These are phyloP conservation scores for Oxyura jamaicensis DNA, from an alignment of 2,113 vertebrate genomes.

Conservation along the genomic window DNA sequence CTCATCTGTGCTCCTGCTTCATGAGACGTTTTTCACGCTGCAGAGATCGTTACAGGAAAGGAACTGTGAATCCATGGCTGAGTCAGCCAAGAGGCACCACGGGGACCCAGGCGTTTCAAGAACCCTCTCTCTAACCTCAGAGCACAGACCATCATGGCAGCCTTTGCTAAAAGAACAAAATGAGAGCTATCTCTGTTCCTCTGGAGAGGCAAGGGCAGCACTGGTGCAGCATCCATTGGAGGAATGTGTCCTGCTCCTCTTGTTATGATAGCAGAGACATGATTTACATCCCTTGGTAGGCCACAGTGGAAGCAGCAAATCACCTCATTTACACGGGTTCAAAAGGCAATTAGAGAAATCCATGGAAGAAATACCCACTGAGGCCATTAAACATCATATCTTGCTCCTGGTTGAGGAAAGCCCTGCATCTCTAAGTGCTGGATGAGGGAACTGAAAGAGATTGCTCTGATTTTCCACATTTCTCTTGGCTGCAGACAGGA, in stretches of 20 bases:
- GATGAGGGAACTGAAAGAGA: neutral
- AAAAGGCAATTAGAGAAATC: neutral
- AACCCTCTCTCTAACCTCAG: neutral
- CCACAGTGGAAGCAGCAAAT: slow-evolving; percentile 19
- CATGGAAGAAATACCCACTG: neutral
- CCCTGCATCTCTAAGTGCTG: neutral
- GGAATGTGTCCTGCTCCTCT: neutral
- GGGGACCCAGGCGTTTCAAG: rapidly evolving
- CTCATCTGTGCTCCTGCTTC: neutral
- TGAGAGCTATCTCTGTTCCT: neutral
- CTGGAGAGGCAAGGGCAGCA: neutral
- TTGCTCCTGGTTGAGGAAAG: neutral
- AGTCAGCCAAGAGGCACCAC: neutral
- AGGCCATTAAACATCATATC: neutral
- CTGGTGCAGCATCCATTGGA: neutral
- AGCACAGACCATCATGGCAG: neutral
- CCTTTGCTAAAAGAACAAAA: neutral
- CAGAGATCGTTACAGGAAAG: neutral
- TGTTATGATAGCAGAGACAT: neutral
- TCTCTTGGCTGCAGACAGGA: neutral
- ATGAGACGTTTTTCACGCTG: neutral
- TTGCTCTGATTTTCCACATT: neutral
- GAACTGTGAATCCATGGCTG: neutral
- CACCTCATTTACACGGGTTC: neutral
- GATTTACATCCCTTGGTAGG: neutral